Conservation (phyloP, 2,113 vertebrate genomes). For the Platichthys stellatus region DNA sequence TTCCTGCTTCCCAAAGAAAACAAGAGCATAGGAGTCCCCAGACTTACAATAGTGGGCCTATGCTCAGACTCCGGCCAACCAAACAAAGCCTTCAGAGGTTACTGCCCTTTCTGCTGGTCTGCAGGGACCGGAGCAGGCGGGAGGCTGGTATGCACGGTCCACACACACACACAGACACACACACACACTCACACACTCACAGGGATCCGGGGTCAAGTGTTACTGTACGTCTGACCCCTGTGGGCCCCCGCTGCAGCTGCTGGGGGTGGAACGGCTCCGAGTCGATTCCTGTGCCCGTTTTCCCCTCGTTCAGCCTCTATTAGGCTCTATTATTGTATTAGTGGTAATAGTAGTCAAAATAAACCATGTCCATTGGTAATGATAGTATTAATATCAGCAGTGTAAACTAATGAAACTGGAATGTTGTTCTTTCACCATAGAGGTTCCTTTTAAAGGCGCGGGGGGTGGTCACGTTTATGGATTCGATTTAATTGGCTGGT, state of each 20-base stretch:
- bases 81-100: conserved; percentile 85
- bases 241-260: conserved; percentile 69
- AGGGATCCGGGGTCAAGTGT: conserved; percentile 74
- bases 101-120: conserved; percentile 81
- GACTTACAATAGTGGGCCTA: conserved; percentile 83
- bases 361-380: conserved; percentile 82
- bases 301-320: conserved; percentile 73
- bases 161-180: no score
- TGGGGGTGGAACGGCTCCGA: conserved; percentile 63
- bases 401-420: conserved; percentile 79
- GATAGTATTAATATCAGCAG: conserved; percentile 82
- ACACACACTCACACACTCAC: conserved; percentile 44
- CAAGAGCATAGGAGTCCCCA: conserved; percentile 77
- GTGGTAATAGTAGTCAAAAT: conserved; percentile 84
- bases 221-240: conserved; percentile 80
- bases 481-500: conserved; percentile 72
- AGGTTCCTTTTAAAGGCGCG: conserved; percentile 63
- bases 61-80: conserved; percentile 72
- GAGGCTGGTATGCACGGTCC: conserved; percentile 55
- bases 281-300: conserved; percentile 47
- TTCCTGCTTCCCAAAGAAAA: conserved; percentile 89
- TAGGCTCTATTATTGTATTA: conserved; percentile 85
- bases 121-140: conserved; percentile 63
- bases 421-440: conserved; percentile 77
- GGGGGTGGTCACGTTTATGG: conserved; percentile 74